A percentile compares a stretch with the other conserved stretches of the same genome.
Evolutionary conservation across 2,888 invertebrate genomes (phyloP).

Genomic region (Drosophila anomalata): DNA sequence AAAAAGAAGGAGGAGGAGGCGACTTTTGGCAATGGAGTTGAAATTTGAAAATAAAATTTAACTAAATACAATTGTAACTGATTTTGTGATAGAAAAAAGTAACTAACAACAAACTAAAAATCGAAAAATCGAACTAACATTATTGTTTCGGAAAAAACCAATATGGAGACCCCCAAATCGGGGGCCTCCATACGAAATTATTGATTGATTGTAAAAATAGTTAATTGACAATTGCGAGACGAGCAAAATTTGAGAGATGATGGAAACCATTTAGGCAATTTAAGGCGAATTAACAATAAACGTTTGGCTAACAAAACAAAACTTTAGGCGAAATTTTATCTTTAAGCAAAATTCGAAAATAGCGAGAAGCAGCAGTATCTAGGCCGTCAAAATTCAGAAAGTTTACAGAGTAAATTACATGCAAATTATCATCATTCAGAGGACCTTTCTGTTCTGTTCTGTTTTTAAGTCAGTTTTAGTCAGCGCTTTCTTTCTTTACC

Average conservation of each 20-base stretch:
- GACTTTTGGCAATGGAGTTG: constrained; percentile 59
- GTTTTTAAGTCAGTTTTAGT: constrained; percentile 54
- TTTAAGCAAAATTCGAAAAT: constrained; percentile 71
- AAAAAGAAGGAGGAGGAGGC: constrained; percentile 28
- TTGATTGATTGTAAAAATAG: constrained; percentile 78
- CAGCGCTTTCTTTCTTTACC: constrained; percentile 49
- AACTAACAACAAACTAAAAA: constrained; percentile 50
- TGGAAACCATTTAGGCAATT: constrained; percentile 78
- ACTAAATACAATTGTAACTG: constrained; percentile 84
- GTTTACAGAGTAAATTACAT: constrained; percentile 15
- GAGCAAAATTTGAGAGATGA: constrained; percentile 56
- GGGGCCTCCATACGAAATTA: constrained; percentile 74
- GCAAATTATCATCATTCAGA: constrained; percentile 22
- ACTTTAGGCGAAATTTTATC: constrained; percentile 80
- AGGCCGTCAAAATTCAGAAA: constrained; percentile 48
- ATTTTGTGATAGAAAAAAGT: constrained; percentile 83
- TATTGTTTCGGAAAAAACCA: constrained; percentile 79
- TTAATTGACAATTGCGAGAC: constrained; percentile 63
- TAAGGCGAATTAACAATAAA: constrained; percentile 83
- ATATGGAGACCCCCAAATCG: constrained; percentile 53
- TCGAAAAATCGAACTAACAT: constrained; percentile 52
- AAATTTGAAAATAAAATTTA: constrained; percentile 69
- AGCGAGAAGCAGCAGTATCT: constrained; percentile 36
- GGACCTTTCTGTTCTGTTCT: constrained; percentile 50
- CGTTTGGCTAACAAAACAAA: constrained; percentile 72